These are phyloP conservation scores for Drosophila parthenogenetica DNA, from an alignment of 2,888 invertebrate species.

Conservation along the genomic window DNA sequence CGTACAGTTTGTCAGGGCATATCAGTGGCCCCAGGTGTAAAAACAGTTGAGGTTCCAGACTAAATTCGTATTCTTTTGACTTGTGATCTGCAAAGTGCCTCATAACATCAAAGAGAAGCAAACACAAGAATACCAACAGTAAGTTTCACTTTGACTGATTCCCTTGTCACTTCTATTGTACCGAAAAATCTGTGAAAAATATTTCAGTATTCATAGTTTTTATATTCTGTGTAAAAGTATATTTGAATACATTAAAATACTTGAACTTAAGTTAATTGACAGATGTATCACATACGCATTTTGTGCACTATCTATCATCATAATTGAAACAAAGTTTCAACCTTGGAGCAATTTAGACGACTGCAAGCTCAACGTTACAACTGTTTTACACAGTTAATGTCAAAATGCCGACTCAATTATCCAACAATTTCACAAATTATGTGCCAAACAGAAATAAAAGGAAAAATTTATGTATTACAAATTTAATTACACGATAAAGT, in stretches of 20 bases:
- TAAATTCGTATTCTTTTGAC: conserved; percentile 26
- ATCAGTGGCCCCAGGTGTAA: conserved; percentile 53
- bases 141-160: background rate
- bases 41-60: conserved; percentile 26
- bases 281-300: background rate
- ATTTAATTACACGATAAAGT: conserved; percentile 68
- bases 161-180: background rate
- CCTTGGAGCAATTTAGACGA: background rate
- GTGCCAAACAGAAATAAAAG: conserved; percentile 4
- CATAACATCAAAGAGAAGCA: conserved; percentile 3
- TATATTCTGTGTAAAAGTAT: background rate
- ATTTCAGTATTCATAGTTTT: too few species aligned
- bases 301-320: background rate
- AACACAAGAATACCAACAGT: background rate
- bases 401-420: conserved; percentile 48
- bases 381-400: conserved; percentile 41
- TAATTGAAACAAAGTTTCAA: conserved; percentile 6
- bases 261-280: background rate
- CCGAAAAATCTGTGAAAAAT: too few species aligned
- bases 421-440: conserved; percentile 23
- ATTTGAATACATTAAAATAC: background rate
- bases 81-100: conserved; percentile 36
- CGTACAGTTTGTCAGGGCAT: conserved; percentile 25
- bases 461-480: conserved; percentile 45
- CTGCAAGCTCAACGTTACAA: background rate